Evolutionary conservation across 2,888 invertebrate species (phyloP).

Genomic region (Cryptophagus acutangulus): DNA sequence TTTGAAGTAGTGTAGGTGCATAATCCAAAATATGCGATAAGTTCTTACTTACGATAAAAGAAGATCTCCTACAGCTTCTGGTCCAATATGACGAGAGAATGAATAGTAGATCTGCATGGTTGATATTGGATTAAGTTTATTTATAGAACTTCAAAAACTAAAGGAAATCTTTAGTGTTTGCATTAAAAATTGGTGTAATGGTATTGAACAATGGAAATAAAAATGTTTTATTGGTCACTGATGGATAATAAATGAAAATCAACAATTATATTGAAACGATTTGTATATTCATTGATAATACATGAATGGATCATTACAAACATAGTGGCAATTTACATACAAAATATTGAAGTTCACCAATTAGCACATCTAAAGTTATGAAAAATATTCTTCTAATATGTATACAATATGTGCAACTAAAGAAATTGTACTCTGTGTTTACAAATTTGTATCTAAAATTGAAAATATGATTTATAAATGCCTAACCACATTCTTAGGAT

Average conservation of each 20-base stretch:
- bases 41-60: too few species aligned
- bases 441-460: conserved; percentile 26
- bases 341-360: conserved; percentile 30
- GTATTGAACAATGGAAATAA: too few species aligned
- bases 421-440: conserved; percentile 40
- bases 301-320: conserved; percentile 29
- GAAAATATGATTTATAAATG: conserved; percentile 13
- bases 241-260: not conserved
- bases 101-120: too few species aligned
- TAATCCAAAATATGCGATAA: too few species aligned
- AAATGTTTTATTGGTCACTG: too few species aligned
- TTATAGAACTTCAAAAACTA: too few species aligned
- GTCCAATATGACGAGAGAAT: too few species aligned
- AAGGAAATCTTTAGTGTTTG: too few species aligned
- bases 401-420: conserved; percentile 39
- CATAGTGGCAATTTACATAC: conserved; percentile 25
- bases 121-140: too few species aligned
- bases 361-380: conserved; percentile 32
- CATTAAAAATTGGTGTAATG: too few species aligned
- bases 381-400: conserved; percentile 37
- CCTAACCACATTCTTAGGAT: conserved; percentile 19
- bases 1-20: too few species aligned
- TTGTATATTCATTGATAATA: conserved; percentile 31
- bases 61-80: too few species aligned
- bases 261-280: conserved; percentile 29